phyloP scores from a whole-genome alignment of 92 coral and sea anemone genomes.

The Phymanthus crucifer region DNA sequence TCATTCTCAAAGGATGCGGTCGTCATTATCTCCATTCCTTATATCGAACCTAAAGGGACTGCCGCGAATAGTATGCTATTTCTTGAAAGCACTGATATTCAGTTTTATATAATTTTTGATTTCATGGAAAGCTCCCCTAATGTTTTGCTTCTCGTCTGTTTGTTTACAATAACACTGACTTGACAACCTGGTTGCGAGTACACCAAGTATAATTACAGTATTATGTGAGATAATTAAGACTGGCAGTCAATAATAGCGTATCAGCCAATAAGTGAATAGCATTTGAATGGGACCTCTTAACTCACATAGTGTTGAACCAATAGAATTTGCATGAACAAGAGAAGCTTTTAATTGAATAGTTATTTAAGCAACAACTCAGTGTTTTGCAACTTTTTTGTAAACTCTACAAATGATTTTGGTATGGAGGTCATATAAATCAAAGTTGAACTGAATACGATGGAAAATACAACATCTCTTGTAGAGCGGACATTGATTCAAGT shows the following conservation, averaged over 20 bases:
- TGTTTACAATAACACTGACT: conserved; percentile 2
- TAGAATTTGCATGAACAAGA: conserved; percentile 14
- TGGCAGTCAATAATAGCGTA: not conserved
- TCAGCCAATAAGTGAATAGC: conserved; percentile 12
- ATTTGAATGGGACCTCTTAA: conserved; percentile 11
- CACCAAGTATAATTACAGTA: conserved; percentile 1
- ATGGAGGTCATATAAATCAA: too few species aligned
- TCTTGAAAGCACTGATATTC: too few species aligned
- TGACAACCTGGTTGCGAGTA: not conserved
- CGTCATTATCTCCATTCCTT: too few species aligned
- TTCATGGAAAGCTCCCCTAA: not conserved
- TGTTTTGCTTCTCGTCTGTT: not conserved
- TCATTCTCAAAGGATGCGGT: too few species aligned
- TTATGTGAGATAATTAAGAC: not conserved
- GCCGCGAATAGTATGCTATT: too few species aligned
- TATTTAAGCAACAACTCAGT: not conserved
- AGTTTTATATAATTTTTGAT: too few species aligned
- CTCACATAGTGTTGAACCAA: conserved; percentile 2
- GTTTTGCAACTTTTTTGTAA: not conserved
- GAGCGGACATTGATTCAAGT: not conserved
- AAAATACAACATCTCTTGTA: not conserved
- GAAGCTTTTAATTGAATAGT: conserved; percentile 1
- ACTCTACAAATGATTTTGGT: not conserved
- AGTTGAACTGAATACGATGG: not conserved
- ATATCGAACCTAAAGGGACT: too few species aligned